Base-by-base conservation (phyloP, 2,113 vertebrate species). In the Oplegnathus fasciatus region DNA sequence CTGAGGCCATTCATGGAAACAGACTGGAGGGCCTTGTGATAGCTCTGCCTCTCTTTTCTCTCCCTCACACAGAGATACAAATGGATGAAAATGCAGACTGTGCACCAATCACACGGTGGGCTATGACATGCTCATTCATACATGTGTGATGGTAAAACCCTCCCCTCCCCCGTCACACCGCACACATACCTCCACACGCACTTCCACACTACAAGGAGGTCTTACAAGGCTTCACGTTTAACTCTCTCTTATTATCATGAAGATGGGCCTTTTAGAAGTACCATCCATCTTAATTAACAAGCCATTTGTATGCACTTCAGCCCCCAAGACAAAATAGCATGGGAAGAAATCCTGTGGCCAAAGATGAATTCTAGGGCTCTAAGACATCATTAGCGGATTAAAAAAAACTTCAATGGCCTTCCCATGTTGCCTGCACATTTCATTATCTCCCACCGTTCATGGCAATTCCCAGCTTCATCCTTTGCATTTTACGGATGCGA, bases 221-320 rank as follows among this genome's bases (percentile, higher is more conserved):
- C 86, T 88, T 82, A 78, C 76, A 82, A 80, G 78, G 82, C 87
- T 88, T 88, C 88, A 82, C 91, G 80, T 91, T 92, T 80, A 88
- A 87, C 74, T 75, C 81, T 80, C 78, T 85, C 86, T 87, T 90
- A 92, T 94, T 92, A 90, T 93, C 86, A 89, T 81, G 88, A 94
- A 90, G 92, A 94, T 88, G 83, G 86, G 82, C 81, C 84, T 78
- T 88, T 86, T 85, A 77, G 69, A 86, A 89, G 87, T 68, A 83
- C 86, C 91, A 94, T 95, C 94, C 93, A 91, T 95, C 95, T 94
- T 95, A 90, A 94, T 95, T 94, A 94, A 93, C 83, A 24, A 75
- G 65, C 86, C 87, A 90, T 94, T 94, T 92, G 93, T 90, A 89
- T 92, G 85, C 90, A 54, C 90, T 88, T 92, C 92, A 86, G 60